phyloP scores from a whole-genome alignment of 2,113 vertebrate species.

The Todiramphus chloris region DNA sequence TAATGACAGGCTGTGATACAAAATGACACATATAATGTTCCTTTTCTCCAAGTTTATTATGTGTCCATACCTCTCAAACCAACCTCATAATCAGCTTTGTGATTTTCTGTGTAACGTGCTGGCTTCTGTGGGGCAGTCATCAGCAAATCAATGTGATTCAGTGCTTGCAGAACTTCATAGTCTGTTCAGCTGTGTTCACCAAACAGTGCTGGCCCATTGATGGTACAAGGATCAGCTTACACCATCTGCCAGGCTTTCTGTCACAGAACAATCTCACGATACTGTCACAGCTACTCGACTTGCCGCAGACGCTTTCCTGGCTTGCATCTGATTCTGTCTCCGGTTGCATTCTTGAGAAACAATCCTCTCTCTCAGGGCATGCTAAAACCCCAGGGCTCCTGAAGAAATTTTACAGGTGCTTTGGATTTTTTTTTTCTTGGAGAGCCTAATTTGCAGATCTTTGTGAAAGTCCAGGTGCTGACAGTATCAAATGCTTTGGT shows the following conservation, averaged over 20 bases:
- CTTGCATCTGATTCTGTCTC: background rate
- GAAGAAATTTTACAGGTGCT: background rate
- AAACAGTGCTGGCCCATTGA: background rate
- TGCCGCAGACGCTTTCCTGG: background rate
- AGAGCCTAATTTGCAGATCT: background rate
- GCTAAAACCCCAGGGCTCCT: background rate
- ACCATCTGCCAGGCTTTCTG: background rate
- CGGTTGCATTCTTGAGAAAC: background rate
- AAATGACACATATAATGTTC: background rate
- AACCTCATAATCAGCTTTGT: background rate
- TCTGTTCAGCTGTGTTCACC: background rate
- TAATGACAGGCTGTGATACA: background rate
- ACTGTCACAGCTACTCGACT: background rate
- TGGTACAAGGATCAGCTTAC: background rate
- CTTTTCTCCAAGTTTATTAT: background rate
- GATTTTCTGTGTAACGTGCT: background rate
- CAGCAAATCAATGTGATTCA: background rate
- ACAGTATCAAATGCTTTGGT: background rate
- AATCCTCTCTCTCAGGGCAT: background rate
- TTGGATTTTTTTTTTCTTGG: background rate
- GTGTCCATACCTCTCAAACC: background rate
- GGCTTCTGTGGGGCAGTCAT: background rate
- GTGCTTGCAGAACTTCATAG: background rate
- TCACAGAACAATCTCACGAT: background rate
- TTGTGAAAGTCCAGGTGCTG: background rate